Conservation (phyloP, 2,113 vertebrate species). For the Charina bottae region DNA sequence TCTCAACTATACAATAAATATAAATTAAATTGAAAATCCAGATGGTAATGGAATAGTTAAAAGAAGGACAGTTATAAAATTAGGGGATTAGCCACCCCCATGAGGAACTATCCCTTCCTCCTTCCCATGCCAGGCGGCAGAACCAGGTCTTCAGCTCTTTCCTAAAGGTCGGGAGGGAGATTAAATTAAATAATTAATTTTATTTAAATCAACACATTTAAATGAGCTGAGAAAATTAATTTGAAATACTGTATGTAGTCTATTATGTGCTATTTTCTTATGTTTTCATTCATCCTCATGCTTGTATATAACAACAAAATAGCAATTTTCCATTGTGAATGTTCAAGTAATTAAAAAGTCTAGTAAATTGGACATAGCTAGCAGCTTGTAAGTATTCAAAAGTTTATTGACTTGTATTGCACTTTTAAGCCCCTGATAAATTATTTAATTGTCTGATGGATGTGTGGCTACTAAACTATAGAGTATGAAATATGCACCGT, state of each 20-base stretch:
- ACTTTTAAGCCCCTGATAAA: constrained; percentile 79
- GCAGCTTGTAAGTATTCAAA: constrained; percentile 74
- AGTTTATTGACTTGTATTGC: constrained; percentile 78
- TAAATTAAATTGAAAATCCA: too few relatives aligned
- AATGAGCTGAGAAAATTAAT: neutral
- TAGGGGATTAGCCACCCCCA: too few relatives aligned
- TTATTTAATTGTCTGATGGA: constrained; percentile 84
- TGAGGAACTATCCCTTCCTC: too few relatives aligned
- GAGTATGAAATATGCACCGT: constrained; percentile 80
- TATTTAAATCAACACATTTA: neutral
- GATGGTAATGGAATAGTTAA: too few relatives aligned
- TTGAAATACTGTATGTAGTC: neutral
- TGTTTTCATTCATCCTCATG: neutral
- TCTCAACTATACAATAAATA: too few relatives aligned
- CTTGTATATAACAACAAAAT: neutral
- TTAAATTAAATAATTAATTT: too few relatives aligned
- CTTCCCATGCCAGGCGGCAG: too few relatives aligned
- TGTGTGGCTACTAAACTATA: constrained; percentile 83
- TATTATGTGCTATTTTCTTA: neutral
- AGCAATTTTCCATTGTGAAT: neutral
- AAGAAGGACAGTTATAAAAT: too few relatives aligned
- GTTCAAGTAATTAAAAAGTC: constrained; percentile 26
- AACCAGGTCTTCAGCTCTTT: too few relatives aligned
- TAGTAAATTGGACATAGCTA: constrained; percentile 65
- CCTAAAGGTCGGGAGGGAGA: too few relatives aligned